Percentiles rank a stretch among this genome's conserved stretches.
Evolutionary conservation across 2,113 vertebrate species (phyloP).

Genomic region (Spea multiplicata): DNA sequence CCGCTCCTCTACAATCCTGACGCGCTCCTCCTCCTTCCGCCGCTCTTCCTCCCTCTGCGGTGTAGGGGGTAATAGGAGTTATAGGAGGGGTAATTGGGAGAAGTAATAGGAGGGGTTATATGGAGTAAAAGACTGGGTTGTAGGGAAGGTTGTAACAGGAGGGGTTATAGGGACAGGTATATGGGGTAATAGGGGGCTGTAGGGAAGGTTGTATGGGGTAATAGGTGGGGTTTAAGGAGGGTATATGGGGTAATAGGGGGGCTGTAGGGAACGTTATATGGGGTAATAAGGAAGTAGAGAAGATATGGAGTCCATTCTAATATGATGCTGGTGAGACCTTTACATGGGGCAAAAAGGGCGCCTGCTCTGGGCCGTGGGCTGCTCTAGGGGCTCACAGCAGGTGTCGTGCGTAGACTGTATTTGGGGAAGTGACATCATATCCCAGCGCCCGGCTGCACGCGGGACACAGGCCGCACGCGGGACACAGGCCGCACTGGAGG

Average conservation of each 20-base stretch:
- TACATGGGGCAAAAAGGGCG: too few relatives aligned
- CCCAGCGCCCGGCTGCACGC: too few relatives aligned
- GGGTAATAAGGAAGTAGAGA: neutral
- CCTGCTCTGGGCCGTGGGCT: too few relatives aligned
- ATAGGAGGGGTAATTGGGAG: neutral
- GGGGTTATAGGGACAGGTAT: too few relatives aligned
- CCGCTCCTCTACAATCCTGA: conserved; percentile 66
- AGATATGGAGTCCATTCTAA: neutral
- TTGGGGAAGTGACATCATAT: too few relatives aligned
- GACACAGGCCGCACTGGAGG: too few relatives aligned
- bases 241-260: neutral
- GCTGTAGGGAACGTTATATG: too few relatives aligned
- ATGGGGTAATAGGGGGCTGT: neutral
- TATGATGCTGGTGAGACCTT: too few relatives aligned
- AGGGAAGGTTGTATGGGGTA: neutral
- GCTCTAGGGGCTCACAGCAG: too few relatives aligned
- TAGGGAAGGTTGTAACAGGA: neutral
- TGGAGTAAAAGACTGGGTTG: neutral
- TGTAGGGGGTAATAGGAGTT: neutral
- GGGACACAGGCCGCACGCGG: too few relatives aligned
- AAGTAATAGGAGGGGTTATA: neutral
- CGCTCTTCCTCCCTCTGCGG: conserved; percentile 31
- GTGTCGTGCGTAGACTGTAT: too few relatives aligned
- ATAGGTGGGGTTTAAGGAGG: neutral
- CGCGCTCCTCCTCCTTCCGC: conserved; percentile 73